Evolutionary conservation across 2,113 vertebrate species (phyloP).

Genomic region (Dendrocopos noguchii): DNA sequence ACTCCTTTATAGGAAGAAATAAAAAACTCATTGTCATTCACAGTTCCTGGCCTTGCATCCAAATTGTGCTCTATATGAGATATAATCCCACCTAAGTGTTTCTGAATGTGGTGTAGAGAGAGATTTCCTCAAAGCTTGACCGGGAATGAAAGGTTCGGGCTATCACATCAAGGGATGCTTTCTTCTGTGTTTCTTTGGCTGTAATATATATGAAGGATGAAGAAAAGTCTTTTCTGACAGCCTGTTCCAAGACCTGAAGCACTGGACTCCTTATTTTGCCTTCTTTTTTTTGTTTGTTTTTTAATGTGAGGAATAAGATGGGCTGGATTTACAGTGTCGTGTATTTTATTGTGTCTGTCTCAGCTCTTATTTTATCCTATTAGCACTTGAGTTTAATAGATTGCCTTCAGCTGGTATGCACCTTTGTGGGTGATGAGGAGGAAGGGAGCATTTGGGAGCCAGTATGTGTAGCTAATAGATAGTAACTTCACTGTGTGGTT

Average conservation of each 20-base stretch:
- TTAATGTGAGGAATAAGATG: not conserved
- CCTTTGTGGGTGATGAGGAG: not conserved
- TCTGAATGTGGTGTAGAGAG: not conserved
- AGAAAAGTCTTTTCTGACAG: not conserved
- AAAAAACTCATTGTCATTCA: not conserved
- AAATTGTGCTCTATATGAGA: not conserved
- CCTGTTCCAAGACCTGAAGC: not conserved
- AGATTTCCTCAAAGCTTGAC: not conserved
- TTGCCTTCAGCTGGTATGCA: not conserved
- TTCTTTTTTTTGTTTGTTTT: no score
- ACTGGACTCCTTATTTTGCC: not conserved
- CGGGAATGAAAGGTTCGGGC: not conserved
- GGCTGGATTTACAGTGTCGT: not conserved
- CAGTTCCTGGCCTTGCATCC: not conserved
- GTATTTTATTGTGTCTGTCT: not conserved
- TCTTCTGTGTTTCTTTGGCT: not conserved
- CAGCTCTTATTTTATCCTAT: not conserved
- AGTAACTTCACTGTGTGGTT: not conserved
- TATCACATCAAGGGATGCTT: not conserved
- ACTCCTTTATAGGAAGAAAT: not conserved
- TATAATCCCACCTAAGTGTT: not conserved
- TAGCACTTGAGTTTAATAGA: rapidly evolving
- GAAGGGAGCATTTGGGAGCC: not conserved
- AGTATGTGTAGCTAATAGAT: not conserved
- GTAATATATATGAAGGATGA: not conserved